Evolutionary conservation across 2,113 vertebrate species (phyloP), one percentile per base, ranked within the genome.

Genomic region (Oreamnos americanus): DNA sequence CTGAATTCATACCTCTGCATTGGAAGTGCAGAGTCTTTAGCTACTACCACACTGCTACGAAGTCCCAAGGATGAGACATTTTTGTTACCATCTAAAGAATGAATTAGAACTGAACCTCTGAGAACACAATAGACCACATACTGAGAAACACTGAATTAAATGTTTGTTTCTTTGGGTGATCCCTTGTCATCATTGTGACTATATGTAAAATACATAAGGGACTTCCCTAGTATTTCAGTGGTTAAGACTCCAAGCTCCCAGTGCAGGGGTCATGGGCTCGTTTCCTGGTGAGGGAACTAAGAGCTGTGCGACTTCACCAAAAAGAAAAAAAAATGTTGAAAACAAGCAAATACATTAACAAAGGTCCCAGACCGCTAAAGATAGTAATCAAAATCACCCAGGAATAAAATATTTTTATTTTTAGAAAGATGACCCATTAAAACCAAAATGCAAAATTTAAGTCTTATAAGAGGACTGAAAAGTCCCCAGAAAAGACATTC

Each of bases 331-430:
- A 64, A 67, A 36, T 6, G 67, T 39, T 10, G 5, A 39, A 74
- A 39, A 39, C n/a, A 71, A 74, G n/a, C n/a, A 39, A 39, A 74
- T 74, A 25, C 21, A 3, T 36, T 25, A 25, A 74, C 67, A 74
- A 74, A 39, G 17, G 10, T 10, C 67, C 10, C 67, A 74, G n/a
- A 39, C 36, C 0, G 1, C 21, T 74, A 39, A 74, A 74, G 10
- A 13, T 39, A 74, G 67, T 79, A 91, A 67, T 91, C n/a, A n/a
- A 92, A 88, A 76, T 83, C 21, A 81, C 36, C 28, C 58, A 84
- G 30, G 53, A 82, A 90, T 58, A 74, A 87, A 87, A 60, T 90
- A 25, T 74, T 93, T 97, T 83, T 45, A 39, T 83, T 91, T 93
- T 92, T 76, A 15, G 26, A 91, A 83, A 95, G n/a, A 64, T 84